Percentiles rank a stretch among this genome's conserved stretches.
These are phyloP conservation scores for Megaceryle alcyon DNA, from an alignment of 2,797 vertebrate genomes.

Conservation along the genomic window DNA sequence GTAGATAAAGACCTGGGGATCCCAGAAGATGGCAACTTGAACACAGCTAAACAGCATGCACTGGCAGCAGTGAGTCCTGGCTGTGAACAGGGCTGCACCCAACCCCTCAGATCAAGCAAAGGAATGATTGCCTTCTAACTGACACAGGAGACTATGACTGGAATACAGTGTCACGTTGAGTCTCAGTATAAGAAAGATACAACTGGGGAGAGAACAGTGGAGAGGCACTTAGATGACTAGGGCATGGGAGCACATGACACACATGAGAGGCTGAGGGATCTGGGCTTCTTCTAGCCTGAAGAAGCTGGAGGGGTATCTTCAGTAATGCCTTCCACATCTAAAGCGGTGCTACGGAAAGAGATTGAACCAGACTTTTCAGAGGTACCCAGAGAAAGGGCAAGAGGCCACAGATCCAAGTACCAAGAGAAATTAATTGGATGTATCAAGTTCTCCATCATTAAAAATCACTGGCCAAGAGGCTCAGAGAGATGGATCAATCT, in stretches of 20 bases:
- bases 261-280: neutral
- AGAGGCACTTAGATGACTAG: neutral
- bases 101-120: neutral
- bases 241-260: neutral
- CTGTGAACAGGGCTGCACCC: neutral
- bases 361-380: neutral
- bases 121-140: neutral
- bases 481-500: neutral
- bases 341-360: neutral
- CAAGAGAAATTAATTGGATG: neutral
- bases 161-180: neutral
- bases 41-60: rapidly evolving
- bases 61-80: neutral
- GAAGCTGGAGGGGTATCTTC: neutral
- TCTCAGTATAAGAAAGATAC: neutral
- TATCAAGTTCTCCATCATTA: neutral
- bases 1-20: neutral
- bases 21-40: neutral
- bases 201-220: rapidly evolving
- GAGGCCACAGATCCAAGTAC: neutral
- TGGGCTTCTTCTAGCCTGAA: neutral
- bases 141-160: neutral
- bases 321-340: neutral
- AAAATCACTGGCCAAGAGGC: neutral
- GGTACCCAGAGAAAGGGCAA: neutral